A percentile compares a stretch with the other conserved stretches of the same genome.
Evolutionary conservation across 1,140 invertebrate species (phyloP).

Genomic region (Penaeus chinensis): DNA sequence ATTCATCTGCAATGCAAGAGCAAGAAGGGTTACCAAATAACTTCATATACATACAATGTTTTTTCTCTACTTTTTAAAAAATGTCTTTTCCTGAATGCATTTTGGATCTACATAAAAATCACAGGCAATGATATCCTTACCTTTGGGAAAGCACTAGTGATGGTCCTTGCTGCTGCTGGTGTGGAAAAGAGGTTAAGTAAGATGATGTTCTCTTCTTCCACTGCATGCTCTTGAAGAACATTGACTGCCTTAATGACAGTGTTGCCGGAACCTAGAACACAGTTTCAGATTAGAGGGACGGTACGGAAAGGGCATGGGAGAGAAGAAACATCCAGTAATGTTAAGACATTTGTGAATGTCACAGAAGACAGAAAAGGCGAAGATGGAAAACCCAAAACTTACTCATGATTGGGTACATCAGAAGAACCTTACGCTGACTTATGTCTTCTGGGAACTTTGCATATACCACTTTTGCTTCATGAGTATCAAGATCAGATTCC

Average conservation of each 20-base stretch:
- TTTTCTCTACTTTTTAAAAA: background rate
- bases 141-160: conserved; percentile 86
- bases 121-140: conserved; percentile 21
- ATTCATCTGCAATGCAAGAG: conserved; percentile 75
- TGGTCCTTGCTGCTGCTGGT: conserved; percentile 87
- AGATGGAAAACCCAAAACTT: conserved; percentile 65
- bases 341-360: background rate
- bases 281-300: too few species aligned
- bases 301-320: too few species aligned
- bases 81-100: background rate
- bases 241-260: conserved; percentile 94
- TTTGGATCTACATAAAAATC: background rate
- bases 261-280: conserved; percentile 77
- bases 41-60: background rate
- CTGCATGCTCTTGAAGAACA: conserved; percentile 92
- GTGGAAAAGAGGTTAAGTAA: conserved; percentile 97
- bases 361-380: conserved; percentile 46
- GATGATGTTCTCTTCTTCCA: conserved; percentile 93
- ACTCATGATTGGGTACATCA: conserved; percentile 99
- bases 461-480: conserved; percentile 96
- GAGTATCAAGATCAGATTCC: conserved; percentile 95
- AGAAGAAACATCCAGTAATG: background rate
- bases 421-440: conserved; percentile 76
- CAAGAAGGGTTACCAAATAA: conserved; percentile 68
- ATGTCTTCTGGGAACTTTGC: conserved; percentile 98